Base-by-base conservation (phyloP, 2,888 invertebrate genomes). In the Drosophila greeni region DNA sequence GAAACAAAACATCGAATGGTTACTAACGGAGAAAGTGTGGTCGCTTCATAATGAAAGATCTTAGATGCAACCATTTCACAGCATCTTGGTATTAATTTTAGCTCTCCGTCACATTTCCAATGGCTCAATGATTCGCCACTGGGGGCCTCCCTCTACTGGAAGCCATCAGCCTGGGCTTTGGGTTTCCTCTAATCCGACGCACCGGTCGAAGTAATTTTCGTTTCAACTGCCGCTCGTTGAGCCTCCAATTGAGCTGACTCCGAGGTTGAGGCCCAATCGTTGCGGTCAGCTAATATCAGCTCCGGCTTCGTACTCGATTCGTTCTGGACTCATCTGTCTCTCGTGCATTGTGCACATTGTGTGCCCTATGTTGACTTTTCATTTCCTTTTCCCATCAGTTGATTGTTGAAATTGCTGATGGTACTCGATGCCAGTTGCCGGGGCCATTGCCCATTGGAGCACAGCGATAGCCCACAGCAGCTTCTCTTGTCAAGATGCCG, bases 381-480 rank as follows among this genome's bases (percentile, higher is more conserved):
- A 82, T 84, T 84, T 82, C 84, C 82, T 82, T 75, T 84, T 82
- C 76, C 72, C 80, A 82, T 82, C 80, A 81, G 79, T 84, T 82
- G 81, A 81, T 82, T 81, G 84, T 78, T 84, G 61, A 79, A 77
- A 83, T 81, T 73, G 82, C 78, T 77, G 77, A 72, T 77, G 72
- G 49, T 71, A 66, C 43, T 47, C 53, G 51, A 52, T 43, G 70
- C 69, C 67, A 72, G 68, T 48, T 42, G 69, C 66, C 58, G 61
- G 47, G 37, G 26, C 55, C 49, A 16, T 34, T 49, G 49, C 24
- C 36, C 34, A 34, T 34, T 43, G 56, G 29, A 59, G 53, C 56
- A 39, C 39, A 39, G 53, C 53, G 23, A 31, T 37, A 39, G 56
- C 52, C 56, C 52, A 51, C 53, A 39, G 53, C 67, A 77, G 75